Conservation (phyloP, 2,888 invertebrate species). For the Parthenolecanium corni region DNA sequence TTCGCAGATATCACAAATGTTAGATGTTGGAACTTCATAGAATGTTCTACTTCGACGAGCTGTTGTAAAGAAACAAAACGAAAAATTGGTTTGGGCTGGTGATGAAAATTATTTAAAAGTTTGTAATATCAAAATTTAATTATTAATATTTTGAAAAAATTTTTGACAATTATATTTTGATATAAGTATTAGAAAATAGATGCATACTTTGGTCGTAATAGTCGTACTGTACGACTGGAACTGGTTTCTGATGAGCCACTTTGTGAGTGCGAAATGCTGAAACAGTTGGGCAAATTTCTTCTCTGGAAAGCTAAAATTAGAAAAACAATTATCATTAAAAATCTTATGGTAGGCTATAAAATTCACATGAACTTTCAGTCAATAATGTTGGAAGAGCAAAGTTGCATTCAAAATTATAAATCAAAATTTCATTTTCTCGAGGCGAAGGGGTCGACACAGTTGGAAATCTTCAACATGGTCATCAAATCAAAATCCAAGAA, state of each 20-base stretch:
- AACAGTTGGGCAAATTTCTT: slow-evolving; percentile 70
- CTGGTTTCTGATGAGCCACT: slow-evolving; percentile 75
- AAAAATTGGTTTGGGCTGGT: too few species aligned
- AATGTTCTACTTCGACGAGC: slow-evolving; percentile 73
- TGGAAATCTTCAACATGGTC: neutral
- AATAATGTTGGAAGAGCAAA: neutral
- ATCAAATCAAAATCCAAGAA: neutral
- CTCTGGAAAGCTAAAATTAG: slow-evolving; percentile 40
- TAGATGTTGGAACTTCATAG: slow-evolving; percentile 57
- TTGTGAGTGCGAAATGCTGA: slow-evolving; percentile 71
- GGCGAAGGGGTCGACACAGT: too few species aligned
- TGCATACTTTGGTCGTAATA: slow-evolving; percentile 82
- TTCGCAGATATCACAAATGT: slow-evolving; percentile 74
- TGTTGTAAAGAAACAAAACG: slow-evolving; percentile 38
- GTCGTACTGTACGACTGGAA: slow-evolving; percentile 72
- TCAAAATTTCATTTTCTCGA: too few species aligned
- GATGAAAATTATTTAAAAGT: too few species aligned
- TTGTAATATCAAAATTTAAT: neutral
- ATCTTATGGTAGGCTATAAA: neutral
- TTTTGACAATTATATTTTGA: neutral
- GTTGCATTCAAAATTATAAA: neutral
- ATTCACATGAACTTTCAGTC: neutral
- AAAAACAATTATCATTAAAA: neutral
- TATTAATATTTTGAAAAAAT: neutral
- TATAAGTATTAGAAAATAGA: neutral